Evolutionary conservation across 2,797 vertebrate genomes (phyloP).

Genomic region (Malurus splendens): DNA sequence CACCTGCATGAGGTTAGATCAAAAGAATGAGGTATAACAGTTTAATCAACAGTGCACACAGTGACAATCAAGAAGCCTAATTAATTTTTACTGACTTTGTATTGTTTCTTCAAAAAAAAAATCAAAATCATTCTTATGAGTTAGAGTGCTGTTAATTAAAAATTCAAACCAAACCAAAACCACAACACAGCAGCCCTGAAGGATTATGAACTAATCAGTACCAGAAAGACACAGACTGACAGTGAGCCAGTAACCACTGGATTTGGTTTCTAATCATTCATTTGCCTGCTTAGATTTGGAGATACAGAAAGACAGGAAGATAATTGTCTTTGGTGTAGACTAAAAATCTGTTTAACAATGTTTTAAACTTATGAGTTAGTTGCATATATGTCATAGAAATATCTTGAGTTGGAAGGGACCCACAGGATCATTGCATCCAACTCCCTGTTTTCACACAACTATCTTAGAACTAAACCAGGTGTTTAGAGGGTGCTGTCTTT

Average conservation of each 20-base stretch:
- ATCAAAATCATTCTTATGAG: neutral
- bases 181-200: neutral
- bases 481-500: neutral
- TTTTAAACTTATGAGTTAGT: neutral
- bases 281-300: neutral
- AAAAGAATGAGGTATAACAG: neutral
- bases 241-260: neutral
- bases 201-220: neutral
- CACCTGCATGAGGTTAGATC: neutral
- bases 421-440: neutral
- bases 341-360: neutral
- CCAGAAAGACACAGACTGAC: neutral
- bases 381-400: neutral
- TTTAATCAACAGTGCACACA: neutral
- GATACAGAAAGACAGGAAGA: neutral
- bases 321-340: neutral
- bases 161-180: neutral
- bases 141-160: neutral
- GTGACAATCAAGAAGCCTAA: neutral
- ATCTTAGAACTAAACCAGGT: neutral
- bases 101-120: neutral
- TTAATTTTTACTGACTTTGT: neutral
- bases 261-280: constrained; percentile 13
- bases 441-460: neutral
- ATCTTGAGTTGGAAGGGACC: neutral